phyloP scores from a whole-genome alignment of 2,113 vertebrate species.

The Bothrops jararaca region DNA sequence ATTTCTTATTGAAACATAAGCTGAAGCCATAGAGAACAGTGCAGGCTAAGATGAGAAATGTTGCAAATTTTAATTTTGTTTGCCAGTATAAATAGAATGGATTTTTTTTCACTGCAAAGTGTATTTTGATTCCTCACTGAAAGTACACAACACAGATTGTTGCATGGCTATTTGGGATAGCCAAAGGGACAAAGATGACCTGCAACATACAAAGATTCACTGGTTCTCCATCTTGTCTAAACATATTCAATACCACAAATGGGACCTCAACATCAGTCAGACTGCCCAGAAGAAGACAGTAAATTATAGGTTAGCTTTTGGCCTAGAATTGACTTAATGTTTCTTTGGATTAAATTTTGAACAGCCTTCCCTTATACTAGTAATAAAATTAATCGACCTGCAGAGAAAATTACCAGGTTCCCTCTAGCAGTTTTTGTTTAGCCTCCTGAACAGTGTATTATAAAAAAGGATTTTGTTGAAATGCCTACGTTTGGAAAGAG shows the following conservation, averaged over 20 bases:
- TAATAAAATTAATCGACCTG: not conserved
- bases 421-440: not conserved
- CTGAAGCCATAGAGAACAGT: not conserved
- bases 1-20: not conserved
- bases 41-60: not conserved
- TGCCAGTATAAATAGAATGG: not conserved
- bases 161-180: not conserved
- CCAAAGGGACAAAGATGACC: not conserved
- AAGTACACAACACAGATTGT: not conserved
- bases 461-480: not conserved
- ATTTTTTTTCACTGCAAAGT: not conserved
- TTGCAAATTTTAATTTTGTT: not conserved
- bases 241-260: not conserved
- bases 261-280: not conserved
- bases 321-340: not conserved
- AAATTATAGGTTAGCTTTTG: not conserved
- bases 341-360: constrained; percentile 23
- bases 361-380: not conserved
- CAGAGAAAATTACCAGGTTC: not conserved
- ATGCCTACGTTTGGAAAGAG: not conserved
- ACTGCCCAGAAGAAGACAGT: constrained; percentile 12
- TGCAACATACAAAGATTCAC: not conserved
- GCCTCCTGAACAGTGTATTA: not conserved
- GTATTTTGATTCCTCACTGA: not conserved
- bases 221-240: not conserved